Conservation (phyloP, 1,140 invertebrate genomes). For the Atopsyche davidsoni region DNA sequence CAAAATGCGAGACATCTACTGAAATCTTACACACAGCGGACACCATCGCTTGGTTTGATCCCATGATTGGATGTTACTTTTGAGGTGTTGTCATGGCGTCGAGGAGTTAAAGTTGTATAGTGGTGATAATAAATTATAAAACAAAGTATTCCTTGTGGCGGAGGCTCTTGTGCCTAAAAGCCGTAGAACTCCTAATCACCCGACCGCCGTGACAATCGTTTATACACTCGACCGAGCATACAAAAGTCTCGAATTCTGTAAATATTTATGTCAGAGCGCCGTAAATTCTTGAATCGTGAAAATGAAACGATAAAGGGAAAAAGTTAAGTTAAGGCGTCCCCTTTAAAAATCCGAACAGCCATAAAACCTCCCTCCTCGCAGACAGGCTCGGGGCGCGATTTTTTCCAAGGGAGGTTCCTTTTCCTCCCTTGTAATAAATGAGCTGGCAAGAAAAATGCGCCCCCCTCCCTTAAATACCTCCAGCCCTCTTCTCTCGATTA, state of each 20-base stretch:
- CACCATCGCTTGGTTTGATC: too few relatives aligned
- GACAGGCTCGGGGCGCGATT: conserved; percentile 1
- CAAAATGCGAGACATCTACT: too few relatives aligned
- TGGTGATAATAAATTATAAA: too few relatives aligned
- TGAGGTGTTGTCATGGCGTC: too few relatives aligned
- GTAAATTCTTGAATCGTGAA: conserved; percentile 31
- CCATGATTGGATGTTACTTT: too few relatives aligned
- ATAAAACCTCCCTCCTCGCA: conserved; percentile 20
- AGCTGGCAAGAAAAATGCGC: conserved; percentile 30
- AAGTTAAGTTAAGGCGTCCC: conserved; percentile 28
- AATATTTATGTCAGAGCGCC: conserved; percentile 30
- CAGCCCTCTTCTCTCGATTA: conserved; percentile 26
- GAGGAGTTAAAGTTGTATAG: too few relatives aligned
- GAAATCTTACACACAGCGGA: too few relatives aligned
- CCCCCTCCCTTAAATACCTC: conserved; percentile 30
- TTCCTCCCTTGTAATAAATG: conserved; percentile 29
- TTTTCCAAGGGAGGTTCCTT: neutral
- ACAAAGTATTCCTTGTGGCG: too few relatives aligned
- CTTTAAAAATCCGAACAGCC: conserved; percentile 31
- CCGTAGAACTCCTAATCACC: conserved; percentile 13
- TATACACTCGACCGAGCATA: conserved; percentile 17
- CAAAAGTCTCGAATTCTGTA: conserved; percentile 16
- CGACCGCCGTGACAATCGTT: conserved; percentile 1
- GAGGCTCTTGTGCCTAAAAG: too few relatives aligned
- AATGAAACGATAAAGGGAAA: conserved; percentile 32